Conservation (phyloP, 64 coral and sea anemone species). For the Porites lutea region DNA sequence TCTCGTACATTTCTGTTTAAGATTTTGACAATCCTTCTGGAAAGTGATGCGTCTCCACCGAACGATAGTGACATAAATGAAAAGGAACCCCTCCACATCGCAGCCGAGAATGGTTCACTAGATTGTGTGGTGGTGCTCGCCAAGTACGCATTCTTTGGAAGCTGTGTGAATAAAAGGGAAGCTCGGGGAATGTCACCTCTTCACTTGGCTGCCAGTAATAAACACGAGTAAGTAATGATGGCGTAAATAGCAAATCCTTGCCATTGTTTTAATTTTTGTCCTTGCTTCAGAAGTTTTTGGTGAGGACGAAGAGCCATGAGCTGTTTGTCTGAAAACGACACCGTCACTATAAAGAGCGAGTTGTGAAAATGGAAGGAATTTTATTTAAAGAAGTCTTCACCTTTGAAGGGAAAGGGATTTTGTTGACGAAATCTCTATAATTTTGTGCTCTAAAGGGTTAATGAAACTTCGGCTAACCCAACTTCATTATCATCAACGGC, state of each 20-base stretch:
- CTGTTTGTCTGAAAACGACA: too few relatives aligned
- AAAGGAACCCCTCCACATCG: conserved; percentile 29
- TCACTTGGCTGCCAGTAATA: conserved; percentile 43
- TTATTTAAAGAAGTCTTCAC: too few relatives aligned
- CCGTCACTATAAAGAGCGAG: too few relatives aligned
- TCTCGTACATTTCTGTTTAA: neutral
- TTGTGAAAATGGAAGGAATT: too few relatives aligned
- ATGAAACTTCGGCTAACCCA: too few relatives aligned
- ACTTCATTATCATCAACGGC: too few relatives aligned
- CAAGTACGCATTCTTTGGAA: neutral
- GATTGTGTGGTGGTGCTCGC: conserved; percentile 10
- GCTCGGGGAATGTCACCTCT: conserved; percentile 22
- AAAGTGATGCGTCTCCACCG: neutral
- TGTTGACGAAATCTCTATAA: too few relatives aligned
- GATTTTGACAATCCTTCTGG: neutral
- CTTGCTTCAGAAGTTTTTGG: too few relatives aligned
- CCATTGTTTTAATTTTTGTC: too few relatives aligned
- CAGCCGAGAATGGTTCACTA: conserved; percentile 24
- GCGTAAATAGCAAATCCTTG: neutral
- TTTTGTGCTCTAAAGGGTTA: too few relatives aligned
- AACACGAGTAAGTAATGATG: conserved; percentile 11
- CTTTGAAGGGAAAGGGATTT: too few relatives aligned
- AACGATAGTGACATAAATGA: conserved; percentile 22
- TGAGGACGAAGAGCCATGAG: too few relatives aligned
- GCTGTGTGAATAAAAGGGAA: conserved; percentile 9